phyloP scores from a whole-genome alignment of 2,888 invertebrate species.

The Taenaris catops region DNA sequence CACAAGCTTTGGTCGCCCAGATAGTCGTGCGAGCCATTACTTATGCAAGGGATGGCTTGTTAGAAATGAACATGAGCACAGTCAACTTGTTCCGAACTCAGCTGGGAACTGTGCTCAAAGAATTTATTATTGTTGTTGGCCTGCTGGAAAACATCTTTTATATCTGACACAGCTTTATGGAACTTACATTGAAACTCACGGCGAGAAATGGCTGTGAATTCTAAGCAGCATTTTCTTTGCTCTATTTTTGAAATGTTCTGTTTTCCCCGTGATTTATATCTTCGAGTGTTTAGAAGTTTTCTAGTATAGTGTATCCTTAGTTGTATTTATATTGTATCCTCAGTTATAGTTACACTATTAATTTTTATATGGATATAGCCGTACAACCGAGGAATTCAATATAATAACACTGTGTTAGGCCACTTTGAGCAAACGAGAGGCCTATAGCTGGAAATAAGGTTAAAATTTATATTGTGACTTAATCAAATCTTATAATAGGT shows the following conservation, averaged over 20 bases:
- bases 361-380: no score
- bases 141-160: conserved; percentile 8
- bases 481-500: no score
- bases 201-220: conserved; percentile 2
- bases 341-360: no score
- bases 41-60: conserved; percentile 2
- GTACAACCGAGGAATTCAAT: no score
- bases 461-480: no score
- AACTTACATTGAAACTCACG: conserved; percentile 5
- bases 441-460: no score
- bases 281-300: no score
- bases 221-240: neutral
- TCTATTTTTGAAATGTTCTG: neutral
- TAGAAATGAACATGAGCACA: conserved; percentile 10
- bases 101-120: conserved; percentile 11
- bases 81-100: conserved; percentile 10
- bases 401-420: no score
- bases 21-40: conserved; percentile 4
- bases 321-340: no score
- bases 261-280: no score
- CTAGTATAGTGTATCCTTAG: no score
- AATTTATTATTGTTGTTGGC: conserved; percentile 15
- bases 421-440: no score
- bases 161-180: conserved; percentile 8
- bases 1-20: neutral